Evolutionary conservation across 1,140 invertebrate species (phyloP).

Genomic region (Uloborus diversus): DNA sequence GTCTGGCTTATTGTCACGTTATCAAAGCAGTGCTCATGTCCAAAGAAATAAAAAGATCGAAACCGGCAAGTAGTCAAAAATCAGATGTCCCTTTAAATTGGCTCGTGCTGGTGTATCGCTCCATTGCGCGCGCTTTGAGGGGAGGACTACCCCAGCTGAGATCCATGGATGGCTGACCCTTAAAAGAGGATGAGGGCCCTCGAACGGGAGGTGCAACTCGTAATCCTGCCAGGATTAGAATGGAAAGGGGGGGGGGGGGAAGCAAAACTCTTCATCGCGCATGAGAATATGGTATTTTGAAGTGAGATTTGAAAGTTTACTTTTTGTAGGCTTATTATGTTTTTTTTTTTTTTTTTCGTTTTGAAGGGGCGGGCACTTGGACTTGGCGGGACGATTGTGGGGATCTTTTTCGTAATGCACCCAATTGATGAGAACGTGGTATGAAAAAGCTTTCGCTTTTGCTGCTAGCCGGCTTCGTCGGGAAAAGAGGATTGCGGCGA

Average conservation of each 20-base stretch:
- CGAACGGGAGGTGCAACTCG: background rate
- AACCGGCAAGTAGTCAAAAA: slow-evolving; percentile 1
- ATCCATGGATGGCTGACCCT: slow-evolving; percentile 38
- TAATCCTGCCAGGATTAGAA: slow-evolving; percentile 5
- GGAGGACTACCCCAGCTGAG: slow-evolving; percentile 7
- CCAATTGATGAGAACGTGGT: too few species aligned
- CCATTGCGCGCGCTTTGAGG: background rate
- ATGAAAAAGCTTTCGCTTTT: too few species aligned
- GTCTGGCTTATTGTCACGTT: background rate
- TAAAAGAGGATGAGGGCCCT: slow-evolving; percentile 28
- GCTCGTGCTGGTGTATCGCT: slow-evolving; percentile 1
- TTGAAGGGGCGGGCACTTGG: too few species aligned
- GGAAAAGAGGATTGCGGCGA: too few species aligned
- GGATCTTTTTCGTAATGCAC: too few species aligned
- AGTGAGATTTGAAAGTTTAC: background rate
- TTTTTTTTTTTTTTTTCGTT: background rate
- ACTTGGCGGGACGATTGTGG: too few species aligned
- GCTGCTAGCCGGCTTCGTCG: too few species aligned
- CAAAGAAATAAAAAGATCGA: slow-evolving; percentile 1
- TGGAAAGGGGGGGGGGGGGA: background rate
- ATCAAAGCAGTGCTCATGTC: background rate
- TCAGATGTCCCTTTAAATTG: slow-evolving; percentile 9
- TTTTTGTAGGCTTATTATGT: background rate
- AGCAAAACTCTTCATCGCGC: background rate
- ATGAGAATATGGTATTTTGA: slow-evolving; percentile 6